A percentile compares a stretch with the other conserved stretches of the same genome.
These are phyloP conservation scores for Bombylius major DNA, from an alignment of 2,888 invertebrate species.

Conservation along the genomic window DNA sequence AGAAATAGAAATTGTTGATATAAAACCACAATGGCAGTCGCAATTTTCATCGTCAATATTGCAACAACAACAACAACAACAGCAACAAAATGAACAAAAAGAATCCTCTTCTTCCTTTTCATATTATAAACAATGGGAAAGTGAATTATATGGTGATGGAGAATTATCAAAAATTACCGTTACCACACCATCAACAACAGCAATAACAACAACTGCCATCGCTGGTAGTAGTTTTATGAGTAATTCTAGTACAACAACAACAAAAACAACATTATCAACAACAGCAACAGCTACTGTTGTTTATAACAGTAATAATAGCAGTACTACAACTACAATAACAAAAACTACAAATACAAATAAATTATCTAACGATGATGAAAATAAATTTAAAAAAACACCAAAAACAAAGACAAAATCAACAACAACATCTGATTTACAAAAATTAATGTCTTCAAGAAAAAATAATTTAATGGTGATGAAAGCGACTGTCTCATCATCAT, in stretches of 20 bases:
- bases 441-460: not conserved
- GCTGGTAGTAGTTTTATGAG: constrained; percentile 22
- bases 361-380: constrained; percentile 8
- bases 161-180: constrained; percentile 1
- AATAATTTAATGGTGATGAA: not conserved
- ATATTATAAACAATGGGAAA: constrained; percentile 22
- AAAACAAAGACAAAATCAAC: not conserved
- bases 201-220: constrained; percentile 15
- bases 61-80: constrained; percentile 13
- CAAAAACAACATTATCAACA: constrained; percentile 16
- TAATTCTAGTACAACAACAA: constrained; percentile 31
- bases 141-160: constrained; percentile 8
- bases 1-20: constrained; percentile 39
- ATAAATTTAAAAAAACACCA: constrained; percentile 1
- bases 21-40: constrained; percentile 19
- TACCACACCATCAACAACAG: constrained; percentile 6
- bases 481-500: constrained; percentile 2
- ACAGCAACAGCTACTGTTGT: constrained; percentile 7
- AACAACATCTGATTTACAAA: too few relatives aligned
- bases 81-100: constrained; percentile 18
- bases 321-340: not conserved
- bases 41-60: not conserved
- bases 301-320: constrained; percentile 1
- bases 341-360: not conserved
- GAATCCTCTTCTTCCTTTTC: constrained; percentile 19